Conservation (phyloP, 2,888 invertebrate genomes). For the Tigriopus californicus region DNA sequence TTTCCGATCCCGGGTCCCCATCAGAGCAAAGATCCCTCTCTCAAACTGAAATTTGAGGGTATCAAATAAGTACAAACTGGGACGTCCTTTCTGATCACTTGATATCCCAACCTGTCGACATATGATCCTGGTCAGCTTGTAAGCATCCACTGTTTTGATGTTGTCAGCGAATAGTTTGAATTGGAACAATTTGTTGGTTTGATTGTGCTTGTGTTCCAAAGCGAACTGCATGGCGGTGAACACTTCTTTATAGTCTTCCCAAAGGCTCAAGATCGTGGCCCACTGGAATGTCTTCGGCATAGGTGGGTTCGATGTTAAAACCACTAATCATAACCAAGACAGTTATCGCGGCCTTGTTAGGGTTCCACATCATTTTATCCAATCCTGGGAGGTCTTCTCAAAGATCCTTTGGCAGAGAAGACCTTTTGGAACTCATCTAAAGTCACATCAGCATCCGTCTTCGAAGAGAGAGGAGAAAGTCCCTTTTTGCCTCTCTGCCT, state of each 20-base stretch:
- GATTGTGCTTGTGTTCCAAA: not conserved
- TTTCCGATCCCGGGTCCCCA: slow-evolving; percentile 78
- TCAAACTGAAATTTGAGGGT: slow-evolving; percentile 40
- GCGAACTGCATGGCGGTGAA: slow-evolving; percentile 12
- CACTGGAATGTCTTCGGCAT: not conserved
- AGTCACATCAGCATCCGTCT: too few species aligned
- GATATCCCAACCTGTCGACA: slow-evolving; percentile 6
- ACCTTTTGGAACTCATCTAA: not conserved
- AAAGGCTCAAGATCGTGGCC: slow-evolving; percentile 11
- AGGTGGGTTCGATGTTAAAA: not conserved
- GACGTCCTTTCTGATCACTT: not conserved
- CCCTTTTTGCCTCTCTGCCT: not conserved
- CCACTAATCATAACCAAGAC: not conserved
- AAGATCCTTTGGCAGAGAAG: not conserved
- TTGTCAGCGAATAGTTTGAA: slow-evolving; percentile 13
- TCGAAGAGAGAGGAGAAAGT: too few species aligned
- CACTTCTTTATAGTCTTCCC: slow-evolving; percentile 3
- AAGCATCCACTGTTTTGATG: slow-evolving; percentile 14
- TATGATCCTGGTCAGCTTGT: slow-evolving; percentile 12
- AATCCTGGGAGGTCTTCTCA: not conserved
- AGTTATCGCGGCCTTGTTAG: not conserved
- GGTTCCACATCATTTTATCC: not conserved
- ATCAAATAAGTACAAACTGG: too few species aligned
- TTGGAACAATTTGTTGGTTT: not conserved
- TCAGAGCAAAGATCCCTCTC: slow-evolving; percentile 68